A percentile compares a stretch with the other conserved stretches of the same genome.
Evolutionary conservation across 2,888 invertebrate genomes (phyloP).

Genomic region (Dynastes grantii): DNA sequence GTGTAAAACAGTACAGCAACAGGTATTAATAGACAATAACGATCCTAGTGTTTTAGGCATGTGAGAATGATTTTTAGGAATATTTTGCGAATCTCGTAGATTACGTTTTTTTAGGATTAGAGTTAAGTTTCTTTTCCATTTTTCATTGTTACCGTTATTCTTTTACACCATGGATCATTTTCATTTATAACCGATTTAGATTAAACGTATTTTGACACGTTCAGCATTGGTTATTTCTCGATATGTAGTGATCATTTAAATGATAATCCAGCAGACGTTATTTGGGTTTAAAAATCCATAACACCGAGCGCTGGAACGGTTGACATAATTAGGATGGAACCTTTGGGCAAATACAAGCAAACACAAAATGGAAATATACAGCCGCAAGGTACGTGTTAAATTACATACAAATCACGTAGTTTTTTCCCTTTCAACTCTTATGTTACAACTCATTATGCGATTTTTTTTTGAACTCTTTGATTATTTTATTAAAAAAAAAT

Average conservation of each 20-base stretch:
- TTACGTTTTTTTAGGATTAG: slow-evolving; percentile 8
- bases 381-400: slow-evolving; percentile 67
- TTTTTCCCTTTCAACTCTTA: neutral
- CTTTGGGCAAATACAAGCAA: slow-evolving; percentile 77
- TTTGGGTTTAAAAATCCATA: slow-evolving; percentile 59
- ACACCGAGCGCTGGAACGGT: slow-evolving; percentile 56
- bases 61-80: slow-evolving; percentile 5
- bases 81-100: slow-evolving; percentile 4
- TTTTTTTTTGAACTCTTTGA: no score
- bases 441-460: no score
- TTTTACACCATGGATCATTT: neutral
- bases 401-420: neutral
- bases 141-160: neutral
- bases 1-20: slow-evolving; percentile 17
- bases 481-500: no score
- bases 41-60: slow-evolving; percentile 25
- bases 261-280: slow-evolving; percentile 56
- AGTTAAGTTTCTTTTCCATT: neutral
- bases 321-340: slow-evolving; percentile 79
- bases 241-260: slow-evolving; percentile 59
- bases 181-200: neutral
- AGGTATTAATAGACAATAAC: slow-evolving; percentile 29
- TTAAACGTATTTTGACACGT: neutral
- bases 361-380: slow-evolving; percentile 75
- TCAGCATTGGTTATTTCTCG: slow-evolving; percentile 1